Evolutionary conservation across 2,797 vertebrate species (phyloP).

Genomic region (Knipowitschia caucasica): DNA sequence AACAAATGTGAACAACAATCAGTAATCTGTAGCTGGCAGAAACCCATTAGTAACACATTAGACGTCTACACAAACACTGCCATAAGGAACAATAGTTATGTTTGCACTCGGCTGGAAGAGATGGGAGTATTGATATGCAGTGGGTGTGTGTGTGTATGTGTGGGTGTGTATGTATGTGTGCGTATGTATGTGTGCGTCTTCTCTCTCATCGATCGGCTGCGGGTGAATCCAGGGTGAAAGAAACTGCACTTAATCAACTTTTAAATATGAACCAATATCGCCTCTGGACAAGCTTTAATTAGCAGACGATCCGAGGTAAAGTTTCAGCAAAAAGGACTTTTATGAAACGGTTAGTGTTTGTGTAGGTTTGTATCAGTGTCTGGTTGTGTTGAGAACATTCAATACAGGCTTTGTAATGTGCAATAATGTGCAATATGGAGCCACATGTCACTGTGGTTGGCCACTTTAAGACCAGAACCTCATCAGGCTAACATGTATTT

Average conservation of each 20-base stretch:
- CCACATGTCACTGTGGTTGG: too few species aligned
- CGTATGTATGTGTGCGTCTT: too few species aligned
- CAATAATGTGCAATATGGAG: too few species aligned
- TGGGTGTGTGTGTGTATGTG: background rate
- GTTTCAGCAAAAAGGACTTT: background rate
- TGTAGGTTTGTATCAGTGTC: background rate
- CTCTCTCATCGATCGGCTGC: background rate
- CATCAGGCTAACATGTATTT: too few species aligned
- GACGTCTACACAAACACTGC: background rate
- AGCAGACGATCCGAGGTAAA: background rate
- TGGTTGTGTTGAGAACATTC: too few species aligned
- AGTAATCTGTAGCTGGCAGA: conserved; percentile 1
- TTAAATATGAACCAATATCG: conserved; percentile 1
- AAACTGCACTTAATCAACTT: background rate
- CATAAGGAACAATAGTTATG: background rate
- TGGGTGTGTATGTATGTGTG: background rate
- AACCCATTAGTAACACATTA: background rate
- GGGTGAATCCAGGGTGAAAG: conserved; percentile 3
- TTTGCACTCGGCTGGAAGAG: background rate
- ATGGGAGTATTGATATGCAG: background rate
- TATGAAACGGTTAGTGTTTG: background rate
- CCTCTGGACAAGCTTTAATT: conserved; percentile 2
- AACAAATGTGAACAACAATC: background rate
- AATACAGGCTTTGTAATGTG: too few species aligned
- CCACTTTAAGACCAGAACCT: too few species aligned